Conservation (phyloP, 2,113 vertebrate species). For the Caloenas nicobarica region DNA sequence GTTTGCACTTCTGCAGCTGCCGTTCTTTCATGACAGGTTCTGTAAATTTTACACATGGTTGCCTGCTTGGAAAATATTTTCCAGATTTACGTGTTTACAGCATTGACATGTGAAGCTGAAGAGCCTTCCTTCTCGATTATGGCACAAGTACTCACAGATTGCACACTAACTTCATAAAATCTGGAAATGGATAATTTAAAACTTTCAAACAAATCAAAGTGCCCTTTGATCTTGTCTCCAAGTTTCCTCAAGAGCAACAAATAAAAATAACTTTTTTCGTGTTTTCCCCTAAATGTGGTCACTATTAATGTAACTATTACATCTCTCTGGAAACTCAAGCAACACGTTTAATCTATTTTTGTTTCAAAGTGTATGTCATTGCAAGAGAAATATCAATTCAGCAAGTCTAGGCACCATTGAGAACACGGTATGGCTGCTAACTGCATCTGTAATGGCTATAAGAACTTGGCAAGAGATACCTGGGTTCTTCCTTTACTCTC, state of each 20-base stretch:
- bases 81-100: constrained; percentile 84
- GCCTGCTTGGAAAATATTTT: constrained; percentile 84
- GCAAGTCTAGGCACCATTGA: neutral
- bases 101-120: constrained; percentile 79
- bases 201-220: constrained; percentile 82
- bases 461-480: neutral
- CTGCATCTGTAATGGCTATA: neutral
- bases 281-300: constrained; percentile 68
- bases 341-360: constrained; percentile 67
- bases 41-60: constrained; percentile 87
- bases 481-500: neutral
- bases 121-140: constrained; percentile 74
- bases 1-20: constrained; percentile 82
- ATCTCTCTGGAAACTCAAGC: constrained; percentile 57
- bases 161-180: constrained; percentile 78
- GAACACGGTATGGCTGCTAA: neutral
- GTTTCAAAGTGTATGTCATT: constrained; percentile 52
- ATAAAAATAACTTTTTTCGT: constrained; percentile 66
- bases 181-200: constrained; percentile 82
- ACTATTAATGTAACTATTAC: constrained; percentile 68
- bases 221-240: constrained; percentile 78
- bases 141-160: constrained; percentile 66
- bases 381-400: constrained; percentile 52
- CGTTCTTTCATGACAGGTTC: constrained; percentile 82
- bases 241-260: constrained; percentile 72